phyloP scores from a whole-genome alignment of 1,140 invertebrate species.

The Drosophila sulfurigaster region DNA sequence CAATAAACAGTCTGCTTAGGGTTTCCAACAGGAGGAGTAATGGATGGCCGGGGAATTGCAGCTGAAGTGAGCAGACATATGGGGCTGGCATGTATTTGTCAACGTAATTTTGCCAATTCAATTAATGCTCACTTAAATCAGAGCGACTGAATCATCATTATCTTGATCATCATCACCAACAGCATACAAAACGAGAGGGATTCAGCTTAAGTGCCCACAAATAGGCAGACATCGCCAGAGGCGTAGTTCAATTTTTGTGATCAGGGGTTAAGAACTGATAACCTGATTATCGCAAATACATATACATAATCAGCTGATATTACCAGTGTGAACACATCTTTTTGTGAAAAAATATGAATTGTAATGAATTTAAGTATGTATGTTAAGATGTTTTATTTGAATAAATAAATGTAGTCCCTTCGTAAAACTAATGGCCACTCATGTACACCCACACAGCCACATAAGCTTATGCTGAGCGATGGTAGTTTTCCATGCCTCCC shows the following conservation, averaged over 20 bases:
- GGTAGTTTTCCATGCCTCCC: conserved; percentile 41
- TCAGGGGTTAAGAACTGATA: not conserved
- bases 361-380: too few species aligned
- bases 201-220: conserved; percentile 53
- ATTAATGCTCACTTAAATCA: conserved; percentile 81
- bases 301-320: not conserved
- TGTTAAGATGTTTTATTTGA: too few species aligned
- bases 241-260: not conserved
- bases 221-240: conserved; percentile 27
- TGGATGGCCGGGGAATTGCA: conserved; percentile 6
- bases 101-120: conserved; percentile 83
- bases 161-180: conserved; percentile 28
- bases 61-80: not conserved
- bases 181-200: conserved; percentile 58
- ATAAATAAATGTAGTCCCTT: not conserved
- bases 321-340: not conserved
- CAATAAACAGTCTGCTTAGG: conserved; percentile 20
- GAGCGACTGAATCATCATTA: conserved; percentile 34
- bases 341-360: not conserved
- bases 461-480: conserved; percentile 26
- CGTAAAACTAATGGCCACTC: not conserved
- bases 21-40: conserved; percentile 4
- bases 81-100: conserved; percentile 55
- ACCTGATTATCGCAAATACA: not conserved
- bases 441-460: not conserved